Evolutionary conservation across 2,113 vertebrate species (phyloP).

Genomic region (Sciurus niger): DNA sequence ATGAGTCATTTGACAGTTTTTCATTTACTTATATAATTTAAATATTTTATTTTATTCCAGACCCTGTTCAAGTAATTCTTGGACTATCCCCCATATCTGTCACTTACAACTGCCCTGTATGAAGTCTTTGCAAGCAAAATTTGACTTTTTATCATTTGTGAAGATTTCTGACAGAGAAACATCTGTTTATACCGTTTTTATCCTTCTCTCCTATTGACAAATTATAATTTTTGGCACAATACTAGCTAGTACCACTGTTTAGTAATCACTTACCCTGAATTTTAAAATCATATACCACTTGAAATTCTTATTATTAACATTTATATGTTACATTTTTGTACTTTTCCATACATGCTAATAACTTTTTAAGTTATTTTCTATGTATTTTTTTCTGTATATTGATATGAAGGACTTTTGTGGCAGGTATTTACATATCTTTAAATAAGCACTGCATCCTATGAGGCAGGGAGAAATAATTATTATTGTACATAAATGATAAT

Average conservation of each 20-base stretch:
- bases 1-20: neutral
- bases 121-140: neutral
- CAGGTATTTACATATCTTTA: neutral
- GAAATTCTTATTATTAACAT: neutral
- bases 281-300: neutral
- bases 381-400: neutral
- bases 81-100: neutral
- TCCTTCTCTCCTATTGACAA: neutral
- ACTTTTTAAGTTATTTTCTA: neutral
- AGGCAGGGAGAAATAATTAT: neutral
- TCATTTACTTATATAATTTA: constrained; percentile 9
- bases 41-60: neutral
- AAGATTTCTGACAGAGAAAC: neutral
- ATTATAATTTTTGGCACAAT: neutral
- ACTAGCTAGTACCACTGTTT: neutral
- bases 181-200: neutral
- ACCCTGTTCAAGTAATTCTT: neutral
- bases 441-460: neutral
- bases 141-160: neutral
- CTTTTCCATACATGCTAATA: neutral
- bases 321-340: neutral
- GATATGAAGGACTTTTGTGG: neutral
- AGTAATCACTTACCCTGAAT: neutral
- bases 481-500: neutral
- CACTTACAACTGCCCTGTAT: neutral